phyloP scores from a whole-genome alignment of 2,797 vertebrate genomes.

The Tragopan temminckii region DNA sequence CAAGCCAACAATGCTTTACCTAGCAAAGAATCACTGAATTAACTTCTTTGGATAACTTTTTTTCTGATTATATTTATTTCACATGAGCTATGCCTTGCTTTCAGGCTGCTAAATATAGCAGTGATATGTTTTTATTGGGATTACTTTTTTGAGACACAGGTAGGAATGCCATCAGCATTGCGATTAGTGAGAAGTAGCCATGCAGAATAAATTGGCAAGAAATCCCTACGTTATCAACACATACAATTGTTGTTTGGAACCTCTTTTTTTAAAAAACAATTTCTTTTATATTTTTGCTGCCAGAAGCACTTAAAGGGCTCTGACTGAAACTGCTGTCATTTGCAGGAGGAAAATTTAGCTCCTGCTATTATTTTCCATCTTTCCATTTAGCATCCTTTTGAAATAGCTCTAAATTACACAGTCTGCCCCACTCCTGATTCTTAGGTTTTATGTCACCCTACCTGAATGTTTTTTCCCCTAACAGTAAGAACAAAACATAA shows the following conservation, averaged over 20 bases:
- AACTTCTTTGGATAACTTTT: background rate
- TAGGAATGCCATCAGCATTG: background rate
- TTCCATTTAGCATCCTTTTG: slow-evolving; percentile 62
- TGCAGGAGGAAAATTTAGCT: slow-evolving; percentile 62
- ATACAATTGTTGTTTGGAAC: slow-evolving; percentile 36
- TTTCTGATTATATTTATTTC: background rate
- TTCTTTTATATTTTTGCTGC: slow-evolving; percentile 33
- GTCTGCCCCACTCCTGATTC: slow-evolving; percentile 37
- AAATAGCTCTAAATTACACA: slow-evolving; percentile 69
- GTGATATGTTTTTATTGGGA: background rate
- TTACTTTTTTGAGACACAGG: background rate
- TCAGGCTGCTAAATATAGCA: background rate
- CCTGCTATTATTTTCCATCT: slow-evolving; percentile 69
- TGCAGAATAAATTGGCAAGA: slow-evolving; percentile 50
- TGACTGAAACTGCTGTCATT: slow-evolving; percentile 67
- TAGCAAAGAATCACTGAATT: background rate
- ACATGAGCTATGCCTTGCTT: background rate
- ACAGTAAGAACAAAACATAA: slow-evolving; percentile 59
- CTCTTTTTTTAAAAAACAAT: slow-evolving; percentile 9
- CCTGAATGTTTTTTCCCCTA: slow-evolving; percentile 20
- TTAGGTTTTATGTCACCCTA: slow-evolving; percentile 65
- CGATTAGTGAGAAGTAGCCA: slow-evolving; percentile 3
- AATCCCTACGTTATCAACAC: slow-evolving; percentile 53
- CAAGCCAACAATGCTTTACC: slow-evolving; percentile 24
- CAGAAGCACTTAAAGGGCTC: slow-evolving; percentile 63